These are phyloP conservation scores for Conchocele bisecta DNA, from an alignment of 2,888 invertebrate genomes.

Conservation along the genomic window DNA sequence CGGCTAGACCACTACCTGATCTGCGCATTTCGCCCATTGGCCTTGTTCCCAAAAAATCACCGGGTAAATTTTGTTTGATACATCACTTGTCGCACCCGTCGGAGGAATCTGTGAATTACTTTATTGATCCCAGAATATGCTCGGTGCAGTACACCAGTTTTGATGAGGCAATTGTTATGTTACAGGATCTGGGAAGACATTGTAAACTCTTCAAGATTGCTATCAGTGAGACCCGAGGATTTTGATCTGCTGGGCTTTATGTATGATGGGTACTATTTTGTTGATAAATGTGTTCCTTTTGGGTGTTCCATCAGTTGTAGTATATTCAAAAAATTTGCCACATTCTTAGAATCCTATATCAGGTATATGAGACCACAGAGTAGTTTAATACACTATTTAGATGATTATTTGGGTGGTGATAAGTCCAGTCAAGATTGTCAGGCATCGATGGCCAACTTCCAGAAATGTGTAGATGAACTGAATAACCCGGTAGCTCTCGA, in stretches of 20 bases:
- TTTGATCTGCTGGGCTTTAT: constrained; percentile 21
- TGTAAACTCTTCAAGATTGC: too few relatives aligned
- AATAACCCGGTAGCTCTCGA: constrained; percentile 13
- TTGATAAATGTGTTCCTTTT: constrained; percentile 29
- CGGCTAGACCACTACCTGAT: too few relatives aligned
- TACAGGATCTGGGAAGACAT: too few relatives aligned
- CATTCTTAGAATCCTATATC: constrained; percentile 2
- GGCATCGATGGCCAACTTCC: neutral
- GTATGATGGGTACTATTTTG: constrained; percentile 17
- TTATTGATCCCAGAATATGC: constrained; percentile 18
- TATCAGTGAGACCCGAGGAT: constrained; percentile 8
- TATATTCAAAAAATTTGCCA: constrained; percentile 14
- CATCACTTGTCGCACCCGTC: constrained; percentile 39
- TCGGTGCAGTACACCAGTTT: constrained; percentile 36
- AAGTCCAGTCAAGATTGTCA: neutral
- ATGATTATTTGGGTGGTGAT: constrained; percentile 28
- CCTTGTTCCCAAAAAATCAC: constrained; percentile 31
- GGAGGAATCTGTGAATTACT: constrained; percentile 25
- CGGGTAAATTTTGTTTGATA: constrained; percentile 33
- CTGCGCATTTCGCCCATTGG: too few relatives aligned
- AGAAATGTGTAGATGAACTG: neutral
- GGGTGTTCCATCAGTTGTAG: constrained; percentile 20
- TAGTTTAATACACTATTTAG: too few relatives aligned
- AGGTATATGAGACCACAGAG: too few relatives aligned
- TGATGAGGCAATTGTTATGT: constrained; percentile 9